Conservation (phyloP, 2,113 vertebrate species). For the Ceratotherium simum region DNA sequence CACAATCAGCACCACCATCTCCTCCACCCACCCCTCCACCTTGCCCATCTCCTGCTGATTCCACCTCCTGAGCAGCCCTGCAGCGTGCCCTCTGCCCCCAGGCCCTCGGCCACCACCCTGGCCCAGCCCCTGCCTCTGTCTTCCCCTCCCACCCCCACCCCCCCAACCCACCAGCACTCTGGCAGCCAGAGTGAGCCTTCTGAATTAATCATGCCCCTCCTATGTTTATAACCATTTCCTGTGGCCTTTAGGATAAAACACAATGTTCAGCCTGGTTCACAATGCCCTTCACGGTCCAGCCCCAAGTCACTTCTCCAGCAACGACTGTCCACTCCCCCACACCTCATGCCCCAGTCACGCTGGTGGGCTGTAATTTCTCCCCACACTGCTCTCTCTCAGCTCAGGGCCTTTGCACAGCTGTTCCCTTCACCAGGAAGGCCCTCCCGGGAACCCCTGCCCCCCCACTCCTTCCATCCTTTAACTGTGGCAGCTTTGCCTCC, state of each 20-base stretch:
- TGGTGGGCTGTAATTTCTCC: too few relatives aligned
- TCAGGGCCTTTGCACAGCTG: not conserved
- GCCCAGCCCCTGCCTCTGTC: not conserved
- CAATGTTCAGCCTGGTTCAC: not conserved
- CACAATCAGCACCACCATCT: not conserved
- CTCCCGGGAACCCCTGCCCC: not conserved
- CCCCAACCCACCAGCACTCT: not conserved
- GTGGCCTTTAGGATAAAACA: not conserved
- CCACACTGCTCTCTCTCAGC: not conserved
- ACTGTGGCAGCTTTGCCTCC: not conserved
- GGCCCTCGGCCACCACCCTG: not conserved
- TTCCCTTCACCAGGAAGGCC: not conserved
- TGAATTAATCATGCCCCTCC: not conserved
- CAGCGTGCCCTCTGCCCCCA: too few relatives aligned
- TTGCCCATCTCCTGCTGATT: accelerated
- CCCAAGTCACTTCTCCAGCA: not conserved
- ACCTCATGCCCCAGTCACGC: not conserved
- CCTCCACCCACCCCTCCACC: too few relatives aligned
- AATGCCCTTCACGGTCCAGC: accelerated
- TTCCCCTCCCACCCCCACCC: accelerated
- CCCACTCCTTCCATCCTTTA: too few relatives aligned
- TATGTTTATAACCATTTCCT: not conserved
- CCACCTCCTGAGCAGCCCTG: not conserved
- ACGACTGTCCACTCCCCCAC: not conserved
- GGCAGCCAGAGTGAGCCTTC: not conserved